These are phyloP conservation scores for Drosophila triauraria DNA, from an alignment of 1,140 invertebrate genomes.

Conservation along the genomic window DNA sequence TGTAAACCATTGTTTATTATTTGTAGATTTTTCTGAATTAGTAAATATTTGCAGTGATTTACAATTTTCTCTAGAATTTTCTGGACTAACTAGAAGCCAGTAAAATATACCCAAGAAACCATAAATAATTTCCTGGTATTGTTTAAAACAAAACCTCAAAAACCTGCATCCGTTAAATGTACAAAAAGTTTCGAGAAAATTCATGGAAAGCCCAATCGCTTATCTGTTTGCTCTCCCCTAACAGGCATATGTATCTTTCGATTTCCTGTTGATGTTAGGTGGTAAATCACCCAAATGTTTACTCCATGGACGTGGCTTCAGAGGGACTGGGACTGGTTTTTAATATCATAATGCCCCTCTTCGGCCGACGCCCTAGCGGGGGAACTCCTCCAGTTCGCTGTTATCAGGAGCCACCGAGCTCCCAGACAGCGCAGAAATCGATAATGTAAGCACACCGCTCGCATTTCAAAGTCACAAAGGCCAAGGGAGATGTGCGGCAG, in stretches of 20 bases:
- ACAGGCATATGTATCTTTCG: conserved; percentile 23
- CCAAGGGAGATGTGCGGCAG: conserved; percentile 2
- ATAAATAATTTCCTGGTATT: conserved; percentile 15
- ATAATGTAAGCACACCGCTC: conserved; percentile 32
- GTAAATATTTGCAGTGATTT: conserved; percentile 5
- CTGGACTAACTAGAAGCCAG: not conserved
- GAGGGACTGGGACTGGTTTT: conserved; percentile 6
- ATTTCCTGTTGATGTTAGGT: conserved; percentile 41
- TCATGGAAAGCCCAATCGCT: conserved; percentile 15
- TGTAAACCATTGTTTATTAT: not conserved
- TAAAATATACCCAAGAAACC: too few relatives aligned
- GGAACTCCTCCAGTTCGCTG: not conserved
- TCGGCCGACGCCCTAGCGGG: not conserved
- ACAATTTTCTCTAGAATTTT: not conserved
- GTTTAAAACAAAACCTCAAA: not conserved
- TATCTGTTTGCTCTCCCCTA: conserved; percentile 16
- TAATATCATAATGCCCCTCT: conserved; percentile 5
- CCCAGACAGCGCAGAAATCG: conserved; percentile 27
- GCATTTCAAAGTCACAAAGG: conserved; percentile 33
- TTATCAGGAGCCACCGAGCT: conserved; percentile 17
- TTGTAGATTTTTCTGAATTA: not conserved
- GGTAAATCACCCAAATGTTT: conserved; percentile 25
- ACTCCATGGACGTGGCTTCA: conserved; percentile 12
- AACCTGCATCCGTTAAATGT: conserved; percentile 4
- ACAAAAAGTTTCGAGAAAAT: conserved; percentile 9